Evolutionary conservation across 2,113 vertebrate genomes (phyloP).

Genomic region (Kryptolebias marmoratus): DNA sequence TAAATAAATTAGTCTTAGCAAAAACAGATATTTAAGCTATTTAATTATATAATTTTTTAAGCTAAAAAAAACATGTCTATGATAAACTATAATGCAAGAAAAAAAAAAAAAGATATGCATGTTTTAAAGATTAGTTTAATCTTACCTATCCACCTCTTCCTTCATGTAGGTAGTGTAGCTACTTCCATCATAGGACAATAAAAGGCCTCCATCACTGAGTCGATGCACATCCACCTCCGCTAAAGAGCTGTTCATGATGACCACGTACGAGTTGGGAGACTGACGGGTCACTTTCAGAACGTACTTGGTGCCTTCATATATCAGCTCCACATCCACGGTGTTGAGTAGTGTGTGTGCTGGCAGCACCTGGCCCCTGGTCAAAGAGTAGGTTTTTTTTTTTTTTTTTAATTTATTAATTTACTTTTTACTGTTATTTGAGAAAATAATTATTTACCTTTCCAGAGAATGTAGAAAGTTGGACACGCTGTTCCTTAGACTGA

Average conservation of each 20-base stretch:
- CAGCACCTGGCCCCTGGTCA: constrained; percentile 91
- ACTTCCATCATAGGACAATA: constrained; percentile 96
- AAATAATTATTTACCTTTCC: constrained; percentile 84
- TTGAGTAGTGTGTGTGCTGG: constrained; percentile 95
- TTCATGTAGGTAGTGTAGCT: constrained; percentile 99
- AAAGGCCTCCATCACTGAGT: constrained; percentile 93
- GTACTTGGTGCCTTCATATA: constrained; percentile 96
- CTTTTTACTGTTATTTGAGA: not conserved
- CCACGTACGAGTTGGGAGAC: constrained; percentile 96
- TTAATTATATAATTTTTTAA: not conserved
- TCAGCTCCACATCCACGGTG: constrained; percentile 95
- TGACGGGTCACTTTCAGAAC: constrained; percentile 95
- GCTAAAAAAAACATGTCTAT: not conserved
- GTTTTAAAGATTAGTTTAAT: not conserved
- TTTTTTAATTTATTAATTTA: no score
- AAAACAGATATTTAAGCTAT: not conserved
- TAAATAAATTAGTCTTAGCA: not conserved
- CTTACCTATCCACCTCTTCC: constrained; percentile 95
- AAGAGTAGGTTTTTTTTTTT: not conserved
- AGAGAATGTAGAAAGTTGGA: constrained; percentile 98
- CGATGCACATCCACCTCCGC: constrained; percentile 96
- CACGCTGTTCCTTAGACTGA: constrained; percentile 92
- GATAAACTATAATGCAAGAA: not conserved
- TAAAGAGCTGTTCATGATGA: constrained; percentile 93
- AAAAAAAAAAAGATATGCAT: not conserved